Percentiles rank a stretch among this genome's conserved stretches.
Evolutionary conservation across 2,797 vertebrate genomes (phyloP).

Genomic region (Mus caroli): DNA sequence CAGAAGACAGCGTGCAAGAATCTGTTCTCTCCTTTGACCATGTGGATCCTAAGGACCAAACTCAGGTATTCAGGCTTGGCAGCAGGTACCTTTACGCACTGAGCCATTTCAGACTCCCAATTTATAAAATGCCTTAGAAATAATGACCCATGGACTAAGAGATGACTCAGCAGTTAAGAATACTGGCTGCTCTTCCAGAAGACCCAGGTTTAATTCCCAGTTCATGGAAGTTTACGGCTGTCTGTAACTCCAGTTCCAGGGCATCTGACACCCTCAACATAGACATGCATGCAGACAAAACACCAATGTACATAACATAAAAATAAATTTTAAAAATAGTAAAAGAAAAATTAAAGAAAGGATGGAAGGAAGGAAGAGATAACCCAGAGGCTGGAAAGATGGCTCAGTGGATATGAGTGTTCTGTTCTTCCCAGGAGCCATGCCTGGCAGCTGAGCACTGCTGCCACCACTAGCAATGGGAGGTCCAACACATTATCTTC

Average conservation of each 20-base stretch:
- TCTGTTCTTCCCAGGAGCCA: background rate
- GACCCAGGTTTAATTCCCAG: background rate
- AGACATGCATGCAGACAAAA: background rate
- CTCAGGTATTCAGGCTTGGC: background rate
- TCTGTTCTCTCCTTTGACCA: background rate
- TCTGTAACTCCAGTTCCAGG: background rate
- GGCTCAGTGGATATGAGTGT: background rate
- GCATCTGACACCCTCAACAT: background rate
- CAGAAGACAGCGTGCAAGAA: background rate
- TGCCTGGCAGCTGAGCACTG: background rate
- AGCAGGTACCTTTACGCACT: background rate
- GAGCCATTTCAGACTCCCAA: background rate
- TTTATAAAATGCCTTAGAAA: constrained; percentile 23
- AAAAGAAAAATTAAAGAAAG: background rate
- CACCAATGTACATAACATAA: background rate
- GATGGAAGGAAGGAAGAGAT: background rate
- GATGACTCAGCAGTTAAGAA: background rate
- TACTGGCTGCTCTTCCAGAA: background rate
- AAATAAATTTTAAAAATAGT: background rate
- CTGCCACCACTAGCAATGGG: background rate
- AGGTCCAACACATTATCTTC: background rate
- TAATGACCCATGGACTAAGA: background rate
- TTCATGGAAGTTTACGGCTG: background rate
- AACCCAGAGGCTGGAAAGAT: background rate
- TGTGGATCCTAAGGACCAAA: no score